Evolutionary conservation across 2,888 invertebrate species (phyloP), one percentile per base, ranked within the genome.

Genomic region (Exocentrus adspersus): DNA sequence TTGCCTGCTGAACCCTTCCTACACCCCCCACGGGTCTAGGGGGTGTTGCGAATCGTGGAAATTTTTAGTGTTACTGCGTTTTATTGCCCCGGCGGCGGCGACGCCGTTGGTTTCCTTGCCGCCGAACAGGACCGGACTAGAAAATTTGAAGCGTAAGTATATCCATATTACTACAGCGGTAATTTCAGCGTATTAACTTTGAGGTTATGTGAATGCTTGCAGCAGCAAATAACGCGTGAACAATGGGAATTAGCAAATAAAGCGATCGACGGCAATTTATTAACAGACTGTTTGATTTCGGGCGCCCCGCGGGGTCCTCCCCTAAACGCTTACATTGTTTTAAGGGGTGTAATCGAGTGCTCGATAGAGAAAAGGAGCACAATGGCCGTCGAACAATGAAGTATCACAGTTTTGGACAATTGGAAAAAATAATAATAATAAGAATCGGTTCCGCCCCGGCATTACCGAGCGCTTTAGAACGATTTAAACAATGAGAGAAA

Each of bases 41-140:
- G 72, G 72, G 72, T 72, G 72, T 72, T 67, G 58, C 72, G 64
- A 74, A 72, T 72, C 71, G 75, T 76, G 74, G 76, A 75, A 77
- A 75, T 73, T 74, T 76, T 74, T 75, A 75, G 75, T 72, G 74
- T 74, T 75, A 74, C 79, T 79, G 79, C 79, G 71, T 79, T 79
- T 79, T 79, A 79, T 79, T 74, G 75, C 79, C 75, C 64, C 24
- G n/a, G 7, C 24, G 24, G 7, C 24, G 24, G 7, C 48, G 67
- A 69, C 72, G 74, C 67, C 69, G 69, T 73, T 72, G 69, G 69
- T 73, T 72, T 72, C 73, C 73, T 74, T 77, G 70, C 72, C 73
- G 64, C 1, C 10, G 17, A 10, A n/a, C 54, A 54, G 54, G 54
- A 21, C 6, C 12, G 54, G 28, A 43, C n/a, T 54, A 14, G 14